A percentile compares a stretch with the other conserved stretches of the same genome.
Conservation (phyloP, 1,140 invertebrate genomes). For the Cryptotermes secundus region DNA sequence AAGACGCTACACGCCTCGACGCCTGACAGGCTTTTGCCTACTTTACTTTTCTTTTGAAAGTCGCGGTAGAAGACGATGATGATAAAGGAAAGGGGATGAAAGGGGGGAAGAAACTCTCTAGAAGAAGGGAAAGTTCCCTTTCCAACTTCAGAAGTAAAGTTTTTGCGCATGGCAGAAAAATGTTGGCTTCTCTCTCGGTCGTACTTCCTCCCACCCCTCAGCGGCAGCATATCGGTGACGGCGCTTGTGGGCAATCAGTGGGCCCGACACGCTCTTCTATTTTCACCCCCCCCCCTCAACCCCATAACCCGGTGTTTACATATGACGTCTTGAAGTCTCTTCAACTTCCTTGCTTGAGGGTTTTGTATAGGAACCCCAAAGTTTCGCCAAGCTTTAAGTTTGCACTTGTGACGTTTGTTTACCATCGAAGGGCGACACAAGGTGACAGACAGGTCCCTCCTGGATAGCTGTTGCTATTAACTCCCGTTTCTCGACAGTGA, state of each 20-base stretch:
- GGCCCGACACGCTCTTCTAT: background rate
- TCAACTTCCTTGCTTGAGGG: background rate
- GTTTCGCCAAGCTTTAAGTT: background rate
- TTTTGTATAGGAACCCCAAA: background rate
- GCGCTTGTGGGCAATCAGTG: conserved; percentile 6
- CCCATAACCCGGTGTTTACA: conserved; percentile 5
- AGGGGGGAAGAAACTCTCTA: background rate
- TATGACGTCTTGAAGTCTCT: background rate
- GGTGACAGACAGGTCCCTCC: background rate
- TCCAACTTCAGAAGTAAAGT: conserved; percentile 23
- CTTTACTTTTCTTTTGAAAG: conserved; percentile 23
- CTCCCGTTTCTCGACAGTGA: too few species aligned
- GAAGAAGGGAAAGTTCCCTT: conserved; percentile 11
- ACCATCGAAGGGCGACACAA: background rate
- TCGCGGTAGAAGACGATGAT: background rate
- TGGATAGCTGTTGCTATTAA: background rate
- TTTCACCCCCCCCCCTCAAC: background rate
- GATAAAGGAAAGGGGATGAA: background rate
- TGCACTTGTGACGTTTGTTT: background rate
- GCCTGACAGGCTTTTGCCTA: conserved; percentile 18
- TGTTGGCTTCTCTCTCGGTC: background rate
- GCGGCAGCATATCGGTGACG: background rate
- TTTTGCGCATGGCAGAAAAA: conserved; percentile 30
- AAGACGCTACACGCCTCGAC: conserved; percentile 9
- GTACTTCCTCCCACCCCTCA: background rate